A percentile compares a stretch with the other conserved stretches of the same genome.
phyloP scores from a whole-genome alignment of 92 coral and sea anemone species.

The Hydrozoanthus gracilis region DNA sequence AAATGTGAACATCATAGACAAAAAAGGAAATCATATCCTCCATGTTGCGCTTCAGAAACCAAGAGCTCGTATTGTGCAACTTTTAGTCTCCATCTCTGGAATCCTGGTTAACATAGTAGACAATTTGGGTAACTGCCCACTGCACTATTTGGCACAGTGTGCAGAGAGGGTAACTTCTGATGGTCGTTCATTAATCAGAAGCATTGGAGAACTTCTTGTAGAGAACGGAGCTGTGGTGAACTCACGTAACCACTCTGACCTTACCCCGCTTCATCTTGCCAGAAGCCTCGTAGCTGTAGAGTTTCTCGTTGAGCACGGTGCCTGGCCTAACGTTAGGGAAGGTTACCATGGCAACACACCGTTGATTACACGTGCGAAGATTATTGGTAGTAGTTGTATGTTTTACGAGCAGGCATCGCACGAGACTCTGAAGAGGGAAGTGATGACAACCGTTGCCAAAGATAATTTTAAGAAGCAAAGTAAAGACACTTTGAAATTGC shows the following conservation, averaged over 20 bases:
- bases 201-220: constrained; percentile 31
- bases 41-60: constrained; percentile 25
- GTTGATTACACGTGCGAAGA: constrained; percentile 12
- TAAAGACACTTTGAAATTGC: background rate
- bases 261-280: constrained; percentile 39
- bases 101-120: constrained; percentile 30
- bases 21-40: constrained; percentile 29
- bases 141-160: constrained; percentile 30
- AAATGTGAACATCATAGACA: constrained; percentile 19
- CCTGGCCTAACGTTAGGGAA: constrained; percentile 39
- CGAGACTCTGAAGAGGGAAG: background rate
- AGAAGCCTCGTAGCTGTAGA: constrained; percentile 19
- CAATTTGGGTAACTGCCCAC: background rate
- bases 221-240: constrained; percentile 42
- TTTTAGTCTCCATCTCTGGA: background rate
- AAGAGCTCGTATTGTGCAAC: background rate
- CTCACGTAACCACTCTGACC: constrained; percentile 24
- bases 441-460: background rate
- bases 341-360: constrained; percentile 9
- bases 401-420: constrained; percentile 23
- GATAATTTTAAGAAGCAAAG: background rate
- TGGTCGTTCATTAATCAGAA: constrained; percentile 12
- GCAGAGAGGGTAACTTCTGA: background rate
- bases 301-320: constrained; percentile 36
- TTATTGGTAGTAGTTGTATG: background rate